Evolutionary conservation across 2,113 vertebrate species (phyloP).

Genomic region (Orientallactaga bullata): DNA sequence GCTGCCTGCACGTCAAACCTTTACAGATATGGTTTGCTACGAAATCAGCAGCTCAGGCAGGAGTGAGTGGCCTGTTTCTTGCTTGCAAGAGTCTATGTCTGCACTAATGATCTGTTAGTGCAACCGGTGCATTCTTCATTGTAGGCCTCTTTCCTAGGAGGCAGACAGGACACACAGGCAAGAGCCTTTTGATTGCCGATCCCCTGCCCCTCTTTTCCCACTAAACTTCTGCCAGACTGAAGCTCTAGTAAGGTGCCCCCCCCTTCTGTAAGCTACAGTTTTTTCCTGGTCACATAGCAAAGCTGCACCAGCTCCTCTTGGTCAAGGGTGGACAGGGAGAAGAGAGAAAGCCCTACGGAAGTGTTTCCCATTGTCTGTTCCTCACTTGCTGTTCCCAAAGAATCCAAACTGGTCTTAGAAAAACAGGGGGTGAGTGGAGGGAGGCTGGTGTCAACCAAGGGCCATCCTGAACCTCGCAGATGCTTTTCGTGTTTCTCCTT

Average conservation of each 20-base stretch:
- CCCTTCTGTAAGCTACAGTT: background rate
- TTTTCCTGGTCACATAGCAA: background rate
- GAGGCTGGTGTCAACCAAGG: background rate
- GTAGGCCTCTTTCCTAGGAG: background rate
- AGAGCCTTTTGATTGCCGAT: background rate
- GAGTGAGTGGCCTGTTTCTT: background rate
- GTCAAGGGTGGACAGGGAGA: background rate
- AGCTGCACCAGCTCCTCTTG: background rate
- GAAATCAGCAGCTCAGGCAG: conserved; percentile 21
- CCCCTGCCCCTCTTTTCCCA: background rate
- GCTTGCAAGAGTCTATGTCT: background rate
- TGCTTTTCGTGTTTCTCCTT: conserved; percentile 3
- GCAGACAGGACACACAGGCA: background rate
- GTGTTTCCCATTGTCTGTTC: background rate
- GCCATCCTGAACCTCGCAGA: background rate
- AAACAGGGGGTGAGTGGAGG: no score
- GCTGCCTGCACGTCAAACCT: conserved; percentile 11
- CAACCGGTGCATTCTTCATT: background rate
- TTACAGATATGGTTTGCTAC: background rate
- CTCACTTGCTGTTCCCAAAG: background rate
- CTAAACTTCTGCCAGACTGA: background rate
- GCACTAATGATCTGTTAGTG: background rate
- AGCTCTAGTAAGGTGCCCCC: background rate
- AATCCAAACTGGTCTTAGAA: background rate
- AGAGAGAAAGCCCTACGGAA: background rate